These are phyloP conservation scores for Nomada fabriciana DNA, from an alignment of 2,888 invertebrate species.

Conservation along the genomic window DNA sequence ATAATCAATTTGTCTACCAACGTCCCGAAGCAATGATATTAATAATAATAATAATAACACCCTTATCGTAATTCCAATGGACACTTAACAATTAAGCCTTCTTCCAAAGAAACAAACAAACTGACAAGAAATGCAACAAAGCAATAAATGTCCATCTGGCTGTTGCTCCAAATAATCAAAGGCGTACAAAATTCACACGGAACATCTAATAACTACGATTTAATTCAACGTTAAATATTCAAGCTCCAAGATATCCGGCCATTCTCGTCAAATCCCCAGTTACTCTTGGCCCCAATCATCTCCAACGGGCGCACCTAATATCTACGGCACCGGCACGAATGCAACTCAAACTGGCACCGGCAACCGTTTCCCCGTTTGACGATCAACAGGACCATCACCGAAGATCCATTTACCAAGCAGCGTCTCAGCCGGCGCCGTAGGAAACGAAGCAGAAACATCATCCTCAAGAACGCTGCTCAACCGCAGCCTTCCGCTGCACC, in stretches of 20 bases:
- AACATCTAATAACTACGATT: no score
- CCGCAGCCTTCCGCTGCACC: constrained; percentile 19
- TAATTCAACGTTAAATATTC: neutral
- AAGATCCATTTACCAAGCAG: constrained; percentile 4
- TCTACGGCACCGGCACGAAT: neutral
- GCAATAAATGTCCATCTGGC: no score
- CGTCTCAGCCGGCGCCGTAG: neutral
- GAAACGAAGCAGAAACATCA: constrained; percentile 42
- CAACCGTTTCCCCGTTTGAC: neutral
- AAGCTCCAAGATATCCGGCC: no score
- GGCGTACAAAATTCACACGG: no score
- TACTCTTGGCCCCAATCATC: neutral
- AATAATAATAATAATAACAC: no score
- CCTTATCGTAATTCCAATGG: no score
- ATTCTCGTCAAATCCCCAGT: neutral
- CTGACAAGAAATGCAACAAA: no score
- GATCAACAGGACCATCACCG: neutral
- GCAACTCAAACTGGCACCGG: neutral
- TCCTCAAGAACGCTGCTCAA: neutral
- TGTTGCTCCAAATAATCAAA: no score
- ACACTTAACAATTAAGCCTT: no score
- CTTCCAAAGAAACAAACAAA: no score
- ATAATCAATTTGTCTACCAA: no score
- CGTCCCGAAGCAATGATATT: no score
- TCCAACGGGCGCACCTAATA: neutral